Evolutionary conservation across 2,888 invertebrate genomes (phyloP), one percentile per base, ranked within the genome.

Genomic region (Chloroclysta siterata): DNA sequence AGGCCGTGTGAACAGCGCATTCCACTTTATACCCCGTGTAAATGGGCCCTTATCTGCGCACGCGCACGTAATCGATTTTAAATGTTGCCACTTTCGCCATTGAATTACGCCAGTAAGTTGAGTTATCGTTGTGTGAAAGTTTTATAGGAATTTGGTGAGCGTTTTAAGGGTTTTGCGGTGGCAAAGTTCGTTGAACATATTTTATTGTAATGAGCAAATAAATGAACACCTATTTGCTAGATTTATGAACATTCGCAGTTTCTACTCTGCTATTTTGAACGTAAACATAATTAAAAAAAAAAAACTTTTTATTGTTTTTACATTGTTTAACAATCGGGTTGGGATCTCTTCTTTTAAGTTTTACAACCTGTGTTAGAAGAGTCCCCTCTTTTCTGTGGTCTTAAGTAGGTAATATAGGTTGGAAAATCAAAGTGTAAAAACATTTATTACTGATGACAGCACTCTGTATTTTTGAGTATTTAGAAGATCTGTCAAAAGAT

Each of bases 21-120:
- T 79, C 79, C 80, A 81, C 81, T 82, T 79, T 77, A 72, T 70
- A 71, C 72, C 72, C 68, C 72, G 71, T 73, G 75, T 75, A 74
- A 69, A 70, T 59, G 69, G 64, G 53, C 63, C 69, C 68, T 72
- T 74, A 74, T 74, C 72, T 61, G 75, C 74, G 72, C 74, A 57
- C 67, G 75, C 70, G 73, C 75, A 69, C 61, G 65, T 71, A 74
- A 76, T 71, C 74, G 72, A 75, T 72, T 73, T 73, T 73, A 72
- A 70, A 71, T 73, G 73, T 76, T 72, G 70, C 70, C 68, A 72
- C 72, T 72, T 73, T 74, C 71, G 63, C 70, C 66, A 69, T 68
- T 67, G 61, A 65, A 64, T 62, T 63, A 55, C 48, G 53, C 58
- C 66, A 47, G 54, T 62, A 60, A 48, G 57, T 63, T 66, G 64